Base-by-base conservation (phyloP, 1,140 invertebrate genomes). In the Daktulosphaira vitifoliae region DNA sequence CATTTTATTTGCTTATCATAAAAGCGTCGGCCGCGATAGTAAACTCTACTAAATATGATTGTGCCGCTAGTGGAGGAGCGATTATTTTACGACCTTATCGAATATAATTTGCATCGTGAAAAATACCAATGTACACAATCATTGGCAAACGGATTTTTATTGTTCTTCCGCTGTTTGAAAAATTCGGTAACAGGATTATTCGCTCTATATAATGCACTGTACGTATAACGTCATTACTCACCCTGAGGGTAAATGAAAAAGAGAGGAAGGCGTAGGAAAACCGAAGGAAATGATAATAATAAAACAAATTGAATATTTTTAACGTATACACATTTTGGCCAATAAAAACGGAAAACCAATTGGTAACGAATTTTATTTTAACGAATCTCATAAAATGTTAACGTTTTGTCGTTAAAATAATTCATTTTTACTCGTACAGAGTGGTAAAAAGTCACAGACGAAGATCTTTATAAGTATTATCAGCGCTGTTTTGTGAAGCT, bases 261-360 rank as follows among this genome's bases (percentile, higher is more conserved):
- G 29, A 5, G 5, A 33, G 29, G 11, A 11, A 33, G 5, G 37
- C 38, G n/a, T 15, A 38, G 25, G 53, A 22, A 39, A 9, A 38
- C 5, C 9, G 39, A n/a, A 18, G 13, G 20, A 20, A 26, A 42
- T 25, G 39, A 59, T 59, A 9, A 51, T 51, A 59, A 44, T 59
- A 56, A 59, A 59, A 59, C 18, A 46, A 59, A 59, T 59, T 44
- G 54, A 59, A 59, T 59, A 46, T 59, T 59, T 59, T 26, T 44
- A 59, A 59, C 39, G 54, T 20, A 38, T 26, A 18, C 39, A 9
- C 54, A 23, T 59, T 59, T 44, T 59, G 23, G 54, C 23, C 39
- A 59, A 59, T 59, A 59, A 59, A 51, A 59, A 42, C 54, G n/a
- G 39, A 44, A 59, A 59, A 59, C 54, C 54, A 26, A 59, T 59